phyloP scores from a whole-genome alignment of 2,113 vertebrate species.

The Zingel zingel region DNA sequence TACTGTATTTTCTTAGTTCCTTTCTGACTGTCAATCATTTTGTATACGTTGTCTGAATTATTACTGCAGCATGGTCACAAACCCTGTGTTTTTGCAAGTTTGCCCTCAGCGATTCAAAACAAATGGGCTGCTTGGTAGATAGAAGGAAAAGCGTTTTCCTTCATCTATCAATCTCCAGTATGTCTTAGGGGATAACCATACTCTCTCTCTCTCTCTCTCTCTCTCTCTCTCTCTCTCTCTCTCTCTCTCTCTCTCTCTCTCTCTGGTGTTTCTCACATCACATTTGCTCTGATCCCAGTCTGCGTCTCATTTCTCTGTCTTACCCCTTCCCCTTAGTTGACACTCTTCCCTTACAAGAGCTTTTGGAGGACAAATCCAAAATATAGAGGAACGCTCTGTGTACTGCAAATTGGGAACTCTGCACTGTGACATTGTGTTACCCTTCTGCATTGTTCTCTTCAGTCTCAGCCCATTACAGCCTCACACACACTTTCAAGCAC shows the following conservation, averaged over 20 bases:
- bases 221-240: no score
- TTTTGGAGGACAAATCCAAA: constrained; percentile 47
- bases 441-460: constrained; percentile 37
- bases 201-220: constrained; percentile 34
- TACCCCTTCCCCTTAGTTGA: not conserved
- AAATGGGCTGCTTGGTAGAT: not conserved
- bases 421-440: constrained; percentile 42
- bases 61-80: constrained; percentile 4
- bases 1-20: not conserved
- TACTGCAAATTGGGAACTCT: constrained; percentile 33
- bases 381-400: constrained; percentile 33
- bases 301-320: not conserved
- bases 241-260: no score
- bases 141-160: not conserved
- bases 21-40: not conserved
- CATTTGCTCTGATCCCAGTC: constrained; percentile 17
- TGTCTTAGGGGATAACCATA: constrained; percentile 45
- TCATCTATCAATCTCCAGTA: not conserved
- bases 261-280: constrained; percentile 9
- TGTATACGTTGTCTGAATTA: not conserved
- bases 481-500: not conserved
- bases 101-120: not conserved
- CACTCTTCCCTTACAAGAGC: constrained; percentile 11
- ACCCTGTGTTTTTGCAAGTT: constrained; percentile 9
- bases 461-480: constrained; percentile 20